phyloP scores from a whole-genome alignment of 2,113 vertebrate species.

The Macrotis lagotis region DNA sequence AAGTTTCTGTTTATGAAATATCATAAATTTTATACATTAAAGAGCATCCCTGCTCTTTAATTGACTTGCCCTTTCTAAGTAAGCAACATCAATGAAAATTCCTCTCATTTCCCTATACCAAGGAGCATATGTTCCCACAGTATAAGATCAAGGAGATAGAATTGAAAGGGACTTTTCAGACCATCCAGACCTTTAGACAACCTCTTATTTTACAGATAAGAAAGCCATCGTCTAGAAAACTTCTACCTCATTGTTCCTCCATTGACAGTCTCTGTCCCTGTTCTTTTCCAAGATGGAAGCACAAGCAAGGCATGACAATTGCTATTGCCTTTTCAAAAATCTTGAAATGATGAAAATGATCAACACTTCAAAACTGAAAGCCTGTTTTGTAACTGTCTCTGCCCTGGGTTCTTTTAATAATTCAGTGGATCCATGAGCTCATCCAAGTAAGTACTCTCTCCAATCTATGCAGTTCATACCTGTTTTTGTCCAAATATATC shows the following conservation, averaged over 20 bases:
- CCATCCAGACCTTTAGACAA: background rate
- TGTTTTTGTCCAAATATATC: background rate
- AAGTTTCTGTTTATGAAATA: background rate
- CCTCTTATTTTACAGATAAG: background rate
- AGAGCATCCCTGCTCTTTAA: background rate
- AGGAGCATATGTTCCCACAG: background rate
- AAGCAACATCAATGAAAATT: conserved; percentile 35
- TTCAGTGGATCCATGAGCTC: background rate
- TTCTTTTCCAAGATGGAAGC: background rate
- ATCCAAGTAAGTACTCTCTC: background rate
- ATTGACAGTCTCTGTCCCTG: background rate
- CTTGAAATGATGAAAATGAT: background rate
- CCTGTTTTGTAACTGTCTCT: background rate
- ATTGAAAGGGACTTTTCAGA: background rate
- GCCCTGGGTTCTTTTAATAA: background rate
- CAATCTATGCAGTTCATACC: background rate
- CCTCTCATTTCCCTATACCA: background rate
- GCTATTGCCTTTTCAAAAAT: background rate
- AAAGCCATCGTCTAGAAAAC: background rate
- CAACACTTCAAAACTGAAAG: background rate
- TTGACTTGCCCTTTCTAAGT: conserved; percentile 8
- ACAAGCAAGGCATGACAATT: background rate
- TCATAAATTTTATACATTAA: background rate
- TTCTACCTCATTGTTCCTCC: background rate
- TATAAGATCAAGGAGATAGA: background rate